Percentiles rank a stretch among this genome's conserved stretches.
Evolutionary conservation across 2,797 vertebrate genomes (phyloP).

Genomic region (Sebastes itinus): DNA sequence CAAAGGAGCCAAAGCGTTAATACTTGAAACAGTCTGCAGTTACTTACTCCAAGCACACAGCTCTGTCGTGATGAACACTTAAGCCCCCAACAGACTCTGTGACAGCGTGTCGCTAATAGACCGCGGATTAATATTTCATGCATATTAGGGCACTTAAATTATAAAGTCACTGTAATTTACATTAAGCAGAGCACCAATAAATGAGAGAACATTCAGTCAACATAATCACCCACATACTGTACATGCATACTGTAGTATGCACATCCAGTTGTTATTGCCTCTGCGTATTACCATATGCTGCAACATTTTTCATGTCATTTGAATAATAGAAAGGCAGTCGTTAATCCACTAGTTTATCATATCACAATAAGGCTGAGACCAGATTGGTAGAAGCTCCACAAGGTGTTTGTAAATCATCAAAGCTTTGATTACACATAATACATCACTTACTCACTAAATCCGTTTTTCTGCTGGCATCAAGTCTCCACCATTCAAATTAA

Average conservation of each 20-base stretch:
- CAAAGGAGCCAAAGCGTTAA: constrained; percentile 40
- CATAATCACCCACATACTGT: not conserved
- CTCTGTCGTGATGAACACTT: constrained; percentile 72
- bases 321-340: not conserved
- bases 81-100: constrained; percentile 68
- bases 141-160: constrained; percentile 66
- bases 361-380: not conserved
- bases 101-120: constrained; percentile 70
- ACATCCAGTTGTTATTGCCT: not conserved
- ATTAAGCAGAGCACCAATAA: constrained; percentile 40
- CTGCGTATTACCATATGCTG: not conserved
- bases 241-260: not conserved
- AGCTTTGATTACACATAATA: not conserved
- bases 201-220: not conserved
- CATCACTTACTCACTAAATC: not conserved
- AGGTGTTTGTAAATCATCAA: constrained; percentile 1
- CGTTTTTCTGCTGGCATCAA: not conserved
- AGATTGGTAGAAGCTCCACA: not conserved
- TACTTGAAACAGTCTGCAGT: constrained; percentile 52
- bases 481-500: not conserved
- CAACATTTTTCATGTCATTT: not conserved
- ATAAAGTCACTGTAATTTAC: constrained; percentile 64
- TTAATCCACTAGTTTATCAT: not conserved
- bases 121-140: constrained; percentile 75
- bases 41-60: constrained; percentile 45